Base-by-base conservation (phyloP, 2,113 vertebrate genomes). In the Dendrocopos noguchii region DNA sequence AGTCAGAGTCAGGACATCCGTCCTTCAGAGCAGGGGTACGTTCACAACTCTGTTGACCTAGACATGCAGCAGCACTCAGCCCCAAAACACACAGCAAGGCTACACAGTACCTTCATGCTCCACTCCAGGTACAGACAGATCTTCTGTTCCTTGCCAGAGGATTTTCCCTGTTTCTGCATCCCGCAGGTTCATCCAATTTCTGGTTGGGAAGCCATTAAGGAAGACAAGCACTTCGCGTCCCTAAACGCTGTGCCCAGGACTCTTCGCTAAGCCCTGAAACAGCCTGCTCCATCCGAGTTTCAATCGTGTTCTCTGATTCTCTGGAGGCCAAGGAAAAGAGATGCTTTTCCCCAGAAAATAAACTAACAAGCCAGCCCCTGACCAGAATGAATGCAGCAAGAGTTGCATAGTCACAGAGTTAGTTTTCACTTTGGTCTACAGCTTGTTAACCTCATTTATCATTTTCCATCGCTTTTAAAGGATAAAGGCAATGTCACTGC, bases 101-200 rank as follows among this genome's bases (percentile, higher is more conserved):
- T 42, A 65, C 78, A 72, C 82, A 33, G 60, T 98, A 99, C 99
- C 99, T 99, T 99, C 99, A 86, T 99, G 99, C 73, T 99, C 99
- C 82, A 99, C 99, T 78, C 98, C 99, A 52, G 99, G 99, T 77
- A 99, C 97, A 18, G 99, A 99, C 36, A 99, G 98, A 90, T 99
- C 99, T 95, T 99, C 99, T 29, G 99, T 99, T 91, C 99, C 99
- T 96, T 99, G 99, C 99, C 99, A 99, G 74, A 99, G 98, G 76
- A 99, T 99, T 91, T 99, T 99, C 55, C 99, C 99, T 7, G 99
- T 99, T 93, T 99, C 99, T n/a, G 99, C 99, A 98, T 99, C 99
- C 50, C 99, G 98, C 71, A 99, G 98, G 94, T 99, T 99, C 99
- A 99, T 99, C 99, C 99, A 99, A 86, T 99, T 99, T 98, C 99